Base-by-base conservation (phyloP, 2,113 vertebrate species). In the Dissostichus mawsoni region DNA sequence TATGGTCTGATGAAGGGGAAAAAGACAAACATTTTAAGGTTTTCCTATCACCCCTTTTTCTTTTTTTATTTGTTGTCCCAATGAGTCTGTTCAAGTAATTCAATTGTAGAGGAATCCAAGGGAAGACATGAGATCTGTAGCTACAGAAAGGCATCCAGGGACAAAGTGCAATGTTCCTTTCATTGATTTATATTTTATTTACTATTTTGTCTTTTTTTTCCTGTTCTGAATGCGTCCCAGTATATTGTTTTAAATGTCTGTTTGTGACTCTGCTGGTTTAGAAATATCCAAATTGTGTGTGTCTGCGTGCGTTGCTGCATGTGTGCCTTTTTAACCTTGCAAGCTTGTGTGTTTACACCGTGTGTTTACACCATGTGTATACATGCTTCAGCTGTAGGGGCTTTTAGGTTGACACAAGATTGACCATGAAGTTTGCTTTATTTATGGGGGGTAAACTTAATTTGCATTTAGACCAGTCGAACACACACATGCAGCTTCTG, bases 101-200 rank as follows among this genome's bases (percentile, higher is more conserved):
- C 33, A 69, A 48, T 20, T 74, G 61, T 73, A 67, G 71, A 63
- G 16, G 67, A 72, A 73, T 75, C n/a, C 41, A 69, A 72, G 41
- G 69, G 44, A 69, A 66, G 41, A 69, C 47, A 23, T 69, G 36
- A 67, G 55, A 17, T 84, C 9, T 68, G 82, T 81, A 84, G 86
- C 67, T 69, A 74, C 11, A 65, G 62, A 87, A 69, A 61, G 69
- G 36, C 69, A 76, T 80, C 76, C 83, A 74, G 89, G 92, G 90
- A 89, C 79, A 85, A 88, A 87, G 92, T 93, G 91, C 92, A 93
- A 92, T 93, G 69, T 77, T 86, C 85, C 80, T 78, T 56, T 64
- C n/a, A 36, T 57, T 63, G n/a, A 66, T 61, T 73, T 3, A 47
- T 18, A 10, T n/a, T 61, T 61, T 56, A 7, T 18, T 69, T 7